A percentile compares a stretch with the other conserved stretches of the same genome.
Conservation (phyloP, 2,888 invertebrate species). For the Monopis laevigella region DNA sequence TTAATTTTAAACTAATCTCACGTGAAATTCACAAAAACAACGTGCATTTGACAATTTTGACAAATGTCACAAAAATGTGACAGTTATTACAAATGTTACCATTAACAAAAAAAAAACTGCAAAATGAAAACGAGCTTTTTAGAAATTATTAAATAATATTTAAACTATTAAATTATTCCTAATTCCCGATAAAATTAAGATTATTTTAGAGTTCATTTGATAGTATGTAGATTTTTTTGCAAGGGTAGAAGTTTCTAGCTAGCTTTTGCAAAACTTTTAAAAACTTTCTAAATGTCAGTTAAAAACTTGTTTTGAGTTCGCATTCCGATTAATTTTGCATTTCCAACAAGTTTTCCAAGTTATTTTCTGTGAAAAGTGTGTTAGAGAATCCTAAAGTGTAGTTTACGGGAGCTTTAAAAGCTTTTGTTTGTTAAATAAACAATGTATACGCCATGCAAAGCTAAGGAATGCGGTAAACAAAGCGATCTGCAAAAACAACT, state of each 20-base stretch:
- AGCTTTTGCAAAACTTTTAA: too few species aligned
- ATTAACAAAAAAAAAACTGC: too few species aligned
- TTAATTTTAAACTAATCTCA: constrained; percentile 1
- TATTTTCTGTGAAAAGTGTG: neutral
- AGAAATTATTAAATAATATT: too few species aligned
- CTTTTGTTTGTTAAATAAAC: neutral
- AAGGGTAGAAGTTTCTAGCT: too few species aligned
- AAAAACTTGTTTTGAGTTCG: constrained; percentile 9
- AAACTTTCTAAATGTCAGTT: constrained; percentile 9
- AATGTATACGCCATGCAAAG: constrained; percentile 2
- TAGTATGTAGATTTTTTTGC: too few species aligned
- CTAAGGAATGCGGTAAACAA: constrained; percentile 8
- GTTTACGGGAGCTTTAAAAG: neutral
- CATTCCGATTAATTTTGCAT: constrained; percentile 4
- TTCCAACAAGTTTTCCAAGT: constrained; percentile 1
- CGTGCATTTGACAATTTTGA: constrained; percentile 8
- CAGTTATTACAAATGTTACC: too few species aligned
- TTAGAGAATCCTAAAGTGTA: neutral
- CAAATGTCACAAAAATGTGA: too few species aligned
- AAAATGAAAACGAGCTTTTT: too few species aligned
- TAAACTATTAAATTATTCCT: too few species aligned
- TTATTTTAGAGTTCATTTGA: too few species aligned
- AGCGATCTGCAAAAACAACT: constrained; percentile 10
- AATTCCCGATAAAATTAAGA: too few species aligned
- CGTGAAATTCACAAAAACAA: neutral